A percentile compares a stretch with the other conserved stretches of the same genome.
Conservation (phyloP, 2,797 vertebrate species). For the Muscicapa comitata region DNA sequence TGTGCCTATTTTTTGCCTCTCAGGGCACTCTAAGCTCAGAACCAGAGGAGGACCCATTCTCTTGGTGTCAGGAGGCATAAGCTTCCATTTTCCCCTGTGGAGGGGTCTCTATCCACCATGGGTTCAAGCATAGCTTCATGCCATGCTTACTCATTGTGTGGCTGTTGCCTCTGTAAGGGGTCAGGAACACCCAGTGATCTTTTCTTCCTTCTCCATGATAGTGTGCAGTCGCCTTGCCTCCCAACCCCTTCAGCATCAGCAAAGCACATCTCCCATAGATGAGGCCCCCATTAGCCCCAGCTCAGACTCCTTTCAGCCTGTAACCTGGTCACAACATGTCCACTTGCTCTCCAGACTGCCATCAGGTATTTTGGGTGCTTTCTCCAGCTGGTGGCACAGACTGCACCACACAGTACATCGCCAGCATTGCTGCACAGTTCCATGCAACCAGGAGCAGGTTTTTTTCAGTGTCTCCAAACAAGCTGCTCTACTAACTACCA, state of each 20-base stretch:
- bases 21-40: not conserved
- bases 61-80: not conserved
- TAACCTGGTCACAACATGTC: not conserved
- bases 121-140: not conserved
- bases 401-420: fast-evolving
- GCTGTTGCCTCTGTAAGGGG: not conserved
- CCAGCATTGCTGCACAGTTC: not conserved
- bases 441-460: not conserved
- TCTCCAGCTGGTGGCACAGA: not conserved
- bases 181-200: fast-evolving
- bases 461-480: not conserved
- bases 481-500: not conserved
- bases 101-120: not conserved
- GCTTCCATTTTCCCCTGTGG: not conserved
- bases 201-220: not conserved
- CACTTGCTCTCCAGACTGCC: not conserved
- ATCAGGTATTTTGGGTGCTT: not conserved
- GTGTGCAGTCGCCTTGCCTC: not conserved
- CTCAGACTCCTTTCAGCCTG: not conserved
- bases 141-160: not conserved
- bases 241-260: not conserved
- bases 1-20: not conserved
- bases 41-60: not conserved
- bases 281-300: not conserved
- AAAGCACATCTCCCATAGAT: not conserved